phyloP scores from a whole-genome alignment of 2,113 vertebrate species.

The Lepus timidus region DNA sequence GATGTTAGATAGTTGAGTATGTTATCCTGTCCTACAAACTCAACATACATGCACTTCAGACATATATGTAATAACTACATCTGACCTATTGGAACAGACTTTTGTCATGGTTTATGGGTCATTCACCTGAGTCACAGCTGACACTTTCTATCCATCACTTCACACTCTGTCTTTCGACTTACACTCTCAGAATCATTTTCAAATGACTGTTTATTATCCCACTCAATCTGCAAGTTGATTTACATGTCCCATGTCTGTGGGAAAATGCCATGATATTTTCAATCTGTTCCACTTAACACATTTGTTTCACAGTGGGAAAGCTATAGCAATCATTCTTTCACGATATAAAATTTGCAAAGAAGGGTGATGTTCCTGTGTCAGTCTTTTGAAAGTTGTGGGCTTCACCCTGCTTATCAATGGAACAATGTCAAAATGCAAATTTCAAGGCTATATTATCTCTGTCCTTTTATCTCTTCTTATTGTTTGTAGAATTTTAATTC shows the following conservation, averaged over 20 bases:
- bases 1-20: neutral
- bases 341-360: constrained; percentile 19
- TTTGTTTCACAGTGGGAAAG: constrained; percentile 22
- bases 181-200: neutral
- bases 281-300: constrained; percentile 42
- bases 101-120: neutral
- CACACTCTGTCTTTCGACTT: neutral
- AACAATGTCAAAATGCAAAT: constrained; percentile 14
- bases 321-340: constrained; percentile 25
- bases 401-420: neutral
- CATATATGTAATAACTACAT: neutral
- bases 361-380: neutral
- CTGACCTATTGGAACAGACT: neutral
- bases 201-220: constrained; percentile 7
- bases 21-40: neutral
- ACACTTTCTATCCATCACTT: neutral
- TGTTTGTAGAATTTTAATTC: constrained; percentile 49
- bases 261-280: constrained; percentile 46
- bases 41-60: neutral
- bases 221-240: constrained; percentile 39
- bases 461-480: neutral
- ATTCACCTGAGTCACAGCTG: neutral
- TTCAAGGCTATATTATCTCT: neutral
- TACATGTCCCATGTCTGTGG: neutral
- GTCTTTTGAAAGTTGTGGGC: neutral